Evolutionary conservation across 2,113 vertebrate genomes (phyloP), one percentile per base, ranked within the genome.

Genomic region (Pseudorhombus dupliciocellatus): DNA sequence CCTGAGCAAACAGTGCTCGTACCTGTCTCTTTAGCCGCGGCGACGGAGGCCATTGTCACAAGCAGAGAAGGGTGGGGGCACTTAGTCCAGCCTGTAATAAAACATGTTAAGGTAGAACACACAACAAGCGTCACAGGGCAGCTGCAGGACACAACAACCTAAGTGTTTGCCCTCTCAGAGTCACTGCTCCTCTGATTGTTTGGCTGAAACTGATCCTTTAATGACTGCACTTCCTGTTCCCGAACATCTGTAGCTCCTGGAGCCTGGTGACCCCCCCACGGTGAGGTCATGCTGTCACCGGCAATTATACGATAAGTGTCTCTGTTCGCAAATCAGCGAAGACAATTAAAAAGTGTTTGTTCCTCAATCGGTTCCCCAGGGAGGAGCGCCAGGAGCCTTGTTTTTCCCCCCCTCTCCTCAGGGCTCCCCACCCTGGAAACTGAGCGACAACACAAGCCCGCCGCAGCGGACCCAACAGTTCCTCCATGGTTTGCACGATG

Each of bases 321-420:
- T 83, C 51, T 59, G 50, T 56, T 66, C 61, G 57, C 51, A 26
- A 42, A 69, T 70, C 67, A 56, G 54, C 44, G 65, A 85, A 59
- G 64, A 67, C 89, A 92, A 93, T 92, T 93, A 93, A 92, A 90
- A 90, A 34, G 85, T 94, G 92, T 94, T 94, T 94, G 90, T 91
- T 90, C 88, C 70, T 58, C 26, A 16, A 62, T 53, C 79, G 16
- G 76, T 73, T 64, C 89, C 74, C 61, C 1, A 34, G 85, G 81
- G 83, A 81, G 58, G 66, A 55, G 44, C 6, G 46, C 70, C 81
- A 77, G 82, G 81, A n/a, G 63, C 30, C 77, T 91, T 93, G 92
- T 93, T 92, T 90, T 88, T 85, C 70, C 77, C 84, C 52, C 62
- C 73, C 73, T 86, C 75, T 76, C 89, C 88, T 88, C 5, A 71